These are phyloP conservation scores for Alectoris magna DNA, from an alignment of 2,797 vertebrate species.

Conservation along the genomic window DNA sequence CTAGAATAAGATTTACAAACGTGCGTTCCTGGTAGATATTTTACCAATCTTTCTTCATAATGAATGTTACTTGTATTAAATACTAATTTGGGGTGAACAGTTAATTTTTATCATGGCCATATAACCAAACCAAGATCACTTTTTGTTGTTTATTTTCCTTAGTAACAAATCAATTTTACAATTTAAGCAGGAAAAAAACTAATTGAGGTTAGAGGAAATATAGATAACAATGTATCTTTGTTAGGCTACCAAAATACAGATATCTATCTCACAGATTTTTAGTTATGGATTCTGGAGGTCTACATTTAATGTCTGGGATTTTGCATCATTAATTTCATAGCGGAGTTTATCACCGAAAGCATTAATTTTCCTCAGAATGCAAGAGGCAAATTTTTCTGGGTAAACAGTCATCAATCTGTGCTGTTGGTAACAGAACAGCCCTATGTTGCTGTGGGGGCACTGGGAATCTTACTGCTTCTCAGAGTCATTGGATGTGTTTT, in stretches of 20 bases:
- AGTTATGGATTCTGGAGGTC: neutral
- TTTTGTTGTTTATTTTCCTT: constrained; percentile 36
- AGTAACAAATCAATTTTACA: neutral
- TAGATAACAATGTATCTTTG: neutral
- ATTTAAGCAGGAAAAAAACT: constrained; percentile 35
- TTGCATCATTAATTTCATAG: constrained; percentile 17
- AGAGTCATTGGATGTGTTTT: neutral
- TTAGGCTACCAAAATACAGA: constrained; percentile 11
- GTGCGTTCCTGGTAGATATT: neutral
- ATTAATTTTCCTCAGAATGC: neutral
- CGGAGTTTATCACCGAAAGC: neutral
- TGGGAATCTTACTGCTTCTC: neutral
- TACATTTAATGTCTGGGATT: neutral
- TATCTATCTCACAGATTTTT: neutral
- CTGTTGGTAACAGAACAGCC: neutral
- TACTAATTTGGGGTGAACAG: constrained; percentile 6
- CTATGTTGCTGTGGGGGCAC: neutral
- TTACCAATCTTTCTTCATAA: neutral
- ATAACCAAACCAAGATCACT: neutral
- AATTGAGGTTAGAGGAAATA: constrained; percentile 7
- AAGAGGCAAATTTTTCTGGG: neutral
- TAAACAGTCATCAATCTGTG: neutral
- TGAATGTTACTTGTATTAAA: neutral
- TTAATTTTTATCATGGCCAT: constrained; percentile 16
- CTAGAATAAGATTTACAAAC: neutral